A percentile compares a stretch with the other conserved stretches of the same genome.
Conservation (phyloP, 2,113 vertebrate genomes). For the Pituophis catenifer region DNA sequence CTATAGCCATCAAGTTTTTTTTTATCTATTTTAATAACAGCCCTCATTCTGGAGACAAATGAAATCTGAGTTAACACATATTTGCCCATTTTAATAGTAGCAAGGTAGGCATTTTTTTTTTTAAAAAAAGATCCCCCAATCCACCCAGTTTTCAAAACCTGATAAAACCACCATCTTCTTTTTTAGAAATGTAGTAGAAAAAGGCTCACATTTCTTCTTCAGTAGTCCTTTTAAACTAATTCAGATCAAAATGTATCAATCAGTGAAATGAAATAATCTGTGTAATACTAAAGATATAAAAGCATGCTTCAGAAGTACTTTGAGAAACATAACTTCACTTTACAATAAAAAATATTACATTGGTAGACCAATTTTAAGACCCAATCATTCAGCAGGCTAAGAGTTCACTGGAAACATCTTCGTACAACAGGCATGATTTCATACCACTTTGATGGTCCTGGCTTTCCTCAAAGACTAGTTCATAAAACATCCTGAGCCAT, state of each 20-base stretch:
- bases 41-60: neutral
- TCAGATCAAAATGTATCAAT: slow-evolving; percentile 44
- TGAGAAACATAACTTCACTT: slow-evolving; percentile 29
- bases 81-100: neutral
- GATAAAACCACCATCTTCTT: slow-evolving; percentile 5
- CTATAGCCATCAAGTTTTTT: neutral
- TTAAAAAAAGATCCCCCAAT: neutral
- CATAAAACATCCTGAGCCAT: neutral
- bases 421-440: neutral
- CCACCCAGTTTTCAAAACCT: neutral
- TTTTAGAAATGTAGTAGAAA: slow-evolving; percentile 20
- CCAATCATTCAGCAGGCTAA: neutral
- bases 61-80: slow-evolving; percentile 19
- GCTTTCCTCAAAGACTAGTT: neutral
- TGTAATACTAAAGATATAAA: neutral
- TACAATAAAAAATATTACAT: slow-evolving; percentile 22
- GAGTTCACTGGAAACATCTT: neutral
- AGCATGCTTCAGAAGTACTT: neutral
- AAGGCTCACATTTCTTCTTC: slow-evolving; percentile 46
- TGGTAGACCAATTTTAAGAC: slow-evolving; percentile 23
- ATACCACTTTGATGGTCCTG: neutral
- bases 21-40: neutral
- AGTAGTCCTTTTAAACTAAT: slow-evolving; percentile 52
- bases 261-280: slow-evolving; percentile 48
- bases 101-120: neutral